phyloP scores from a whole-genome alignment of 2,888 invertebrate genomes.

The Petrolisthes cinctipes region DNA sequence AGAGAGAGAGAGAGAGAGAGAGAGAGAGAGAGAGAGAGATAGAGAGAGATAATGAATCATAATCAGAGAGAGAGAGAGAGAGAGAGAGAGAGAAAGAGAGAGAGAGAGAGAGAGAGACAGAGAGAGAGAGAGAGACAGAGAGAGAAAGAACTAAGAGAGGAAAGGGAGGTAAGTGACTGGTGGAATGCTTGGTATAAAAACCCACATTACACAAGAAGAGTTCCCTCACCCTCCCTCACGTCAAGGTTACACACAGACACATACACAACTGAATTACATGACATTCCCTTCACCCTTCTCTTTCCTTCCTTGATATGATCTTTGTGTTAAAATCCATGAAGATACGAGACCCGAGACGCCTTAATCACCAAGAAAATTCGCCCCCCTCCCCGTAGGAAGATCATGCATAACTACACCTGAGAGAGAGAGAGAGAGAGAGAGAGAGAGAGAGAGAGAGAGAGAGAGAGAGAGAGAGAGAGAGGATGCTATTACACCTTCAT shows the following conservation, averaged over 20 bases:
- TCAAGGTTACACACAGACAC: constrained; percentile 8
- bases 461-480: constrained; percentile 25
- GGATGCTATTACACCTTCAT: neutral
- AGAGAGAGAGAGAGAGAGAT: neutral
- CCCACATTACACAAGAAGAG: neutral
- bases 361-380: neutral
- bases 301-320: neutral
- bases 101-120: neutral
- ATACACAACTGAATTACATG: neutral
- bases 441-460: constrained; percentile 20
- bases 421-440: constrained; percentile 18
- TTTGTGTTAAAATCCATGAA: neutral
- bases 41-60: neutral
- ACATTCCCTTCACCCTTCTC: neutral
- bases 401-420: neutral
- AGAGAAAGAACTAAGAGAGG: neutral
- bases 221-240: neutral
- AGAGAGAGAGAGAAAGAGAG: neutral
- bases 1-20: constrained; percentile 7
- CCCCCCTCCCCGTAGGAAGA: neutral
- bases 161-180: neutral
- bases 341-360: neutral
- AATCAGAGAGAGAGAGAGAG: too few relatives aligned
- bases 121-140: neutral
- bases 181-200: neutral